Evolutionary conservation across 2,888 invertebrate species (phyloP), one percentile per base, ranked within the genome.

Genomic region (Drosophila niveifrons): DNA sequence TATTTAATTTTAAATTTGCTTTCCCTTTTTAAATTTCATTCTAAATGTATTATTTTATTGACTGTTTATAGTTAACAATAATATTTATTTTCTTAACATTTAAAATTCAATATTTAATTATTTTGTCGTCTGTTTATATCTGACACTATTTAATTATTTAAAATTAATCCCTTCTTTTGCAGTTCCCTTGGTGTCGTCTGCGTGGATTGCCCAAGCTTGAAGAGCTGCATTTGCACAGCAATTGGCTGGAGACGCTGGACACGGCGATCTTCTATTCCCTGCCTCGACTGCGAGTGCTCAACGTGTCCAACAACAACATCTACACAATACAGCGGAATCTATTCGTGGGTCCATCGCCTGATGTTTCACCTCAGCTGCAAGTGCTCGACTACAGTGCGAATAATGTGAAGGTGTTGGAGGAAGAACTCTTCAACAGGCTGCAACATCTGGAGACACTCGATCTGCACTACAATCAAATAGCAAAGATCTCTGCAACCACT

Each of bases 301-400:
- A 91, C 61, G 80, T 92, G 0, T 90, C 91, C 1, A 75, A 75
- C 29, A 91, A 92, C 39, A 86, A 82, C 18, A 65, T 92, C 2
- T 80, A 80, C 18, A 65, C 74, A 1, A 63, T 92, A 4, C 66
- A 72, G 8, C 48, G 72, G 0, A 77, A 73, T 8, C 65, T 86
- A 0, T 91, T 92, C 47, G 10, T 63, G 6, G 90, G 90, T 0
- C 68, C 90, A 0, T 66, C 62, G 2, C 53, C 55, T 2, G 48
- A 63, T 8, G 64, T 36, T 4, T 29, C 11, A 1, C 72, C 82
- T 0, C 62, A 67, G 31, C 59, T 91, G 2, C 52, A 66, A 2
- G 47, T 80, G 13, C 76, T 92, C 8, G 90, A 92, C 64, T 79
- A 91, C 8, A 91, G 85, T 31, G 81, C 82, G 0, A 92, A 92